Percentiles rank a stretch among this genome's conserved stretches.
Conservation (phyloP, 2,113 vertebrate species). For the Dipodomys merriami region DNA sequence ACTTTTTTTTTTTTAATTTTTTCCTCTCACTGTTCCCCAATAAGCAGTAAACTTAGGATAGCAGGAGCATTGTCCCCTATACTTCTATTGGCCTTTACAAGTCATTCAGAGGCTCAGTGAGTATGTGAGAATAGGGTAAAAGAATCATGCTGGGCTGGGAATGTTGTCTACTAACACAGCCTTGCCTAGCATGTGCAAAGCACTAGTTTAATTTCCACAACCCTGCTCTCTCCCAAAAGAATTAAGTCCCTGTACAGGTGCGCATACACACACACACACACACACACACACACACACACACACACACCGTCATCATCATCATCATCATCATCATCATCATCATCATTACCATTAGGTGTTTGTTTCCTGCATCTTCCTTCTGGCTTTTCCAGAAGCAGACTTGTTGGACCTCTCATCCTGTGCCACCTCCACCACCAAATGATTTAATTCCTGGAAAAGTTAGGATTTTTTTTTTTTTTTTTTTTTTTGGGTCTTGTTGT, state of each 20-base stretch:
- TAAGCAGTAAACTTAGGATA: too few species aligned
- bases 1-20: too few species aligned
- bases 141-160: not conserved
- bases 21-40: not conserved
- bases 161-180: not conserved
- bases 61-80: not conserved
- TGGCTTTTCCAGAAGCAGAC: not conserved
- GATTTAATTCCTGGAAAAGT: slow-evolving; percentile 25
- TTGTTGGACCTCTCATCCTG: not conserved
- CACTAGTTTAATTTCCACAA: not conserved
- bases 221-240: not conserved
- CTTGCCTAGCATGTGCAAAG: too few species aligned
- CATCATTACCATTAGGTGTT: not conserved
- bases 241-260: not conserved
- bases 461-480: not conserved
- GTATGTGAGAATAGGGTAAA: not conserved
- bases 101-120: not conserved
- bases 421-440: not conserved
- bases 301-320: too few species aligned
- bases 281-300: too few species aligned
- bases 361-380: not conserved
- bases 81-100: too few species aligned
- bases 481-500: too few species aligned
- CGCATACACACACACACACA: too few species aligned
- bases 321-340: too few species aligned